Evolutionary conservation across 2,113 vertebrate genomes (phyloP).

Genomic region (Austrofundulus limnaeus): DNA sequence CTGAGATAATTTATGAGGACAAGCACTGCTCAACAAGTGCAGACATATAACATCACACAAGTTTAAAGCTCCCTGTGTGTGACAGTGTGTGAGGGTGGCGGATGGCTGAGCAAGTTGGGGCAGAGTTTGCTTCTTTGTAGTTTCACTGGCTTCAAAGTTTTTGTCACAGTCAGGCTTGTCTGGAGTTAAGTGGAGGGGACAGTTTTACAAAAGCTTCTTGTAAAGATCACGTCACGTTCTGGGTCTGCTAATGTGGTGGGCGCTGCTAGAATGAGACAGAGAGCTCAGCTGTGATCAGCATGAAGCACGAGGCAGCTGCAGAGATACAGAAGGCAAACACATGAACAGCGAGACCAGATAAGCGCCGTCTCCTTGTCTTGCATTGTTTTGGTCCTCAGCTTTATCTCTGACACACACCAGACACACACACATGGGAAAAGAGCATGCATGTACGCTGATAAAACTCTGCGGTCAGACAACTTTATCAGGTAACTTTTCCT

Average conservation of each 20-base stretch:
- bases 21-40: not conserved
- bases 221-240: too few species aligned
- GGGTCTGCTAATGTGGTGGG: not conserved
- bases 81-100: slow-evolving; percentile 7
- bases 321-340: slow-evolving; percentile 1
- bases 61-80: not conserved
- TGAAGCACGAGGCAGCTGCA: slow-evolving; percentile 9
- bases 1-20: not conserved
- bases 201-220: too few species aligned
- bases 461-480: slow-evolving; percentile 33
- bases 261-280: not conserved
- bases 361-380: slow-evolving; percentile 28
- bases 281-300: not conserved
- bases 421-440: slow-evolving; percentile 27
- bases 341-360: slow-evolving; percentile 27
- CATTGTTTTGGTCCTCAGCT: slow-evolving; percentile 26
- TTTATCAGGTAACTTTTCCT: slow-evolving; percentile 45
- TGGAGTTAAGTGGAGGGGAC: slow-evolving; percentile 2
- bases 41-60: not conserved
- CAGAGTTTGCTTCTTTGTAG: slow-evolving; percentile 48
- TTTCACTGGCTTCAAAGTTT: slow-evolving; percentile 24
- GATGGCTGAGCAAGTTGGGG: slow-evolving; percentile 55
- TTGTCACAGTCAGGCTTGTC: slow-evolving; percentile 23
- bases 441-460: slow-evolving; percentile 37
- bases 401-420: slow-evolving; percentile 49